Evolutionary conservation across 2,113 vertebrate species (phyloP), one percentile per base, ranked within the genome.

Genomic region (Trogon melanurus): DNA sequence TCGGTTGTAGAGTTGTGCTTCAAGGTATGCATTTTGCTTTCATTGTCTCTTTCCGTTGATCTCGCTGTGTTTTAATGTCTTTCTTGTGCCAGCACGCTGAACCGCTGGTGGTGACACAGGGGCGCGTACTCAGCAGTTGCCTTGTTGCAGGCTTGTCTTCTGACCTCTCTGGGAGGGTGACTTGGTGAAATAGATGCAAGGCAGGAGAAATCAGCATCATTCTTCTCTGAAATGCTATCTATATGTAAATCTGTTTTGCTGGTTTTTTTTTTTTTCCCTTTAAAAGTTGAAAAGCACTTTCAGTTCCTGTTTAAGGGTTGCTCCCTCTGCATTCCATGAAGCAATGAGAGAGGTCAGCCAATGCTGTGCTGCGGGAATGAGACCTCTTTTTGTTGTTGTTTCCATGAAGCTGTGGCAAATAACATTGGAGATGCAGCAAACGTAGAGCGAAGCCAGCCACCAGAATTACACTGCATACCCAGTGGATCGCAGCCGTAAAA

Each of bases 401-500:
- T 91, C 69, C 65, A 71, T 4, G 8, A 92, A 96, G 84, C 93
- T 75, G 51, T 64, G 75, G 85, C 85, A 95, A 91, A 93, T 75
- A 95, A 54, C 73, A 69, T 85, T 87, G 88, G 91, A 87, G 89
- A 97, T 96, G 93, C 90, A 90, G 89, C 1, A 2, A 79, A 78
- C 23, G 54, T 58, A 70, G 82, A 94, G 70, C 57, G 85, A 83
- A 90, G 84, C 89, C 89, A 91, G 95, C 57, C 91, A 70, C 91
- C 94, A 96, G 95, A 94, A 96, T 95, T 95, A 81, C 94, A 79
- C 95, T 3, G 93, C 93, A 96, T 96, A 93, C 96, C 96, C 98
- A 91, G 96, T 88, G 97, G 97, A 97, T 98, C 95, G 38, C 84
- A 61, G 61, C 97, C 96, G 97, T 98, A 84, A 98, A 98, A 97